Percentiles rank a stretch among this genome's conserved stretches.
phyloP scores from a whole-genome alignment of 2,113 vertebrate species.

The Clarias macrocephalus region DNA sequence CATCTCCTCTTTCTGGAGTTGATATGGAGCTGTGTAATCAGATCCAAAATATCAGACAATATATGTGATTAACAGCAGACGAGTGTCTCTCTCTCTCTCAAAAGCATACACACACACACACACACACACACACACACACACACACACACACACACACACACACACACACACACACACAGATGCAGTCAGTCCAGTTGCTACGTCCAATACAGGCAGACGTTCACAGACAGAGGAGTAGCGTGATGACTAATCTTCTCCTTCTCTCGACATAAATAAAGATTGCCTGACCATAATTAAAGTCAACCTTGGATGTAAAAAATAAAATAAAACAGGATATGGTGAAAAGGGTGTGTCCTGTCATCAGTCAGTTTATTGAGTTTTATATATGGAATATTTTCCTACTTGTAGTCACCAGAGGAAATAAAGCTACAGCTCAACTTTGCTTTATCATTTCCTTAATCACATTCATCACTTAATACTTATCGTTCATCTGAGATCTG shows the following conservation, averaged over 20 bases:
- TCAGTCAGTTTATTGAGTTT: not conserved
- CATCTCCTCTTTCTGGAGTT: conserved; percentile 12
- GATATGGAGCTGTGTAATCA: conserved; percentile 29
- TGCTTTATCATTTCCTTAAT: not conserved
- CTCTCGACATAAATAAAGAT: not conserved
- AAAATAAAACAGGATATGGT: not conserved
- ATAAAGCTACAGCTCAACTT: not conserved
- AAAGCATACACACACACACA: conserved; percentile 23
- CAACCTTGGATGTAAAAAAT: not conserved
- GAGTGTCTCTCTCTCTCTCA: conserved; percentile 23
- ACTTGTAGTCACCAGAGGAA: not conserved
- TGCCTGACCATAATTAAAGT: not conserved
- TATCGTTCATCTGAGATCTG: not conserved
- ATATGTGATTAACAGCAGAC: conserved; percentile 44
- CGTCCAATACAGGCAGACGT: not conserved
- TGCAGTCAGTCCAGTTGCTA: not conserved
- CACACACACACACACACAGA: conserved; percentile 7
- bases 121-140: conserved; percentile 35
- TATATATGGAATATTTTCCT: not conserved
- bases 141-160: conserved; percentile 23
- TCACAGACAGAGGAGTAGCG: not conserved
- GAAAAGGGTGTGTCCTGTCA: not conserved
- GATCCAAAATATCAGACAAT: conserved; percentile 30
- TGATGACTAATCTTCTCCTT: not conserved
- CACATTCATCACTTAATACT: not conserved